These are phyloP conservation scores for Cepphus grylle DNA, from an alignment of 2,113 vertebrate species.

Conservation along the genomic window DNA sequence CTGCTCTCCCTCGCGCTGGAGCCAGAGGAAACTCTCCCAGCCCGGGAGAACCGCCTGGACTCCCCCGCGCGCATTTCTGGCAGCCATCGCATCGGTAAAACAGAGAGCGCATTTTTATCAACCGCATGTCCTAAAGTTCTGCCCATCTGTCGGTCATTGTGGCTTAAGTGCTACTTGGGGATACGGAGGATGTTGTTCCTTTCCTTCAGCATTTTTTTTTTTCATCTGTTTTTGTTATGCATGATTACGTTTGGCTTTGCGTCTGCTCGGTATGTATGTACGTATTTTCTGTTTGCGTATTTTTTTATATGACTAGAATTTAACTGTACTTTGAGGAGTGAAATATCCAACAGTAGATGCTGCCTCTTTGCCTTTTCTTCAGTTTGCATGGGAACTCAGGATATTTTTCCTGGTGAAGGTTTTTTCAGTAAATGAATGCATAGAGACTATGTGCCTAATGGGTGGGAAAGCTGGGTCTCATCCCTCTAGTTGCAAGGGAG, in stretches of 20 bases:
- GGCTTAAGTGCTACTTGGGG: not conserved
- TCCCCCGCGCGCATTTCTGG: rapidly evolving
- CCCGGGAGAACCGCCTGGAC: not conserved
- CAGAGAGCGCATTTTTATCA: not conserved
- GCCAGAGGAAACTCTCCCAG: not conserved
- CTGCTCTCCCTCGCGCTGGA: rapidly evolving
- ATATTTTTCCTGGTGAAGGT: not conserved
- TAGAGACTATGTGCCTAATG: not conserved
- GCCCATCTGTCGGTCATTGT: not conserved
- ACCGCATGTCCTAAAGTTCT: not conserved
- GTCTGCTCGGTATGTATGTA: not conserved
- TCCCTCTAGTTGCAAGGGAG: not conserved
- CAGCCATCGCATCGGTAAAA: not conserved
- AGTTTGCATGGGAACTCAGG: not conserved
- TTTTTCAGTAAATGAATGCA: not conserved
- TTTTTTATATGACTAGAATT: not conserved
- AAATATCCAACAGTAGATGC: not conserved
- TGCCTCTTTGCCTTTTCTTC: not conserved
- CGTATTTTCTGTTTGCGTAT: not conserved
- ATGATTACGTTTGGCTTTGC: not conserved
- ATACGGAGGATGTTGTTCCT: not conserved
- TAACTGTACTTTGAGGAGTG: not conserved
- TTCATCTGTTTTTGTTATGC: not conserved
- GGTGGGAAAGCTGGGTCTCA: not conserved
- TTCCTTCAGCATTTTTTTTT: not conserved